Evolutionary conservation across 1,140 invertebrate species (phyloP).

Genomic region (Penaeus indicus): DNA sequence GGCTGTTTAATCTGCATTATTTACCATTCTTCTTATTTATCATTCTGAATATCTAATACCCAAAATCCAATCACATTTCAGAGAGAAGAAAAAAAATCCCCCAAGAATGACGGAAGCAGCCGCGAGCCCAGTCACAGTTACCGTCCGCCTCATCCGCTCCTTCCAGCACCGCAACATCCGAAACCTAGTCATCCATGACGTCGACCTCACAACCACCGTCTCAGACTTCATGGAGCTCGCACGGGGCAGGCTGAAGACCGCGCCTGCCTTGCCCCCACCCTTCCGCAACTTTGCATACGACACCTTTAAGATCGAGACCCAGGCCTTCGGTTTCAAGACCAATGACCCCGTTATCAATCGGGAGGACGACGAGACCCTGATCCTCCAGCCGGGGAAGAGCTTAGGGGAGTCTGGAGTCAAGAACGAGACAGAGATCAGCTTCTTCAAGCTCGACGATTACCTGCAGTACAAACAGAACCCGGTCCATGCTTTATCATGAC

Average conservation of each 20-base stretch:
- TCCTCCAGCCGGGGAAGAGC: slow-evolving; percentile 66
- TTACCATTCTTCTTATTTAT: no score
- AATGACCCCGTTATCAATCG: slow-evolving; percentile 69
- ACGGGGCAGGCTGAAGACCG: slow-evolving; percentile 63
- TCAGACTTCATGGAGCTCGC: slow-evolving; percentile 65
- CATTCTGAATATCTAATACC: background rate
- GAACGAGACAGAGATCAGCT: slow-evolving; percentile 70
- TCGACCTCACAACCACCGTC: slow-evolving; percentile 63
- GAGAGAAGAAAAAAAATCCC: background rate
- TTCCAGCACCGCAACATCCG: slow-evolving; percentile 70
- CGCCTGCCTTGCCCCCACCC: slow-evolving; percentile 67
- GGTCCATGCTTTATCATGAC: slow-evolving; percentile 40
- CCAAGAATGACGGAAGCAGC: slow-evolving; percentile 31
- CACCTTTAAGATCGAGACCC: slow-evolving; percentile 69
- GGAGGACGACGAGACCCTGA: slow-evolving; percentile 68
- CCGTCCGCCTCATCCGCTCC: slow-evolving; percentile 69
- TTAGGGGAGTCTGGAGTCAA: slow-evolving; percentile 67
- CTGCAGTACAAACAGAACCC: slow-evolving; percentile 65
- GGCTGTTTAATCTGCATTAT: no score
- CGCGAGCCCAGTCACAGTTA: slow-evolving; percentile 64
- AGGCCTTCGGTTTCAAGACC: slow-evolving; percentile 68
- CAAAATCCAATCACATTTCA: no score
- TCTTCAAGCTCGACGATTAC: slow-evolving; percentile 69
- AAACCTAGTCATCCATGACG: slow-evolving; percentile 68
- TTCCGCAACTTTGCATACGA: slow-evolving; percentile 69